These are phyloP conservation scores for Paraplagusia blochii DNA, from an alignment of 2,113 vertebrate genomes.

Conservation along the genomic window DNA sequence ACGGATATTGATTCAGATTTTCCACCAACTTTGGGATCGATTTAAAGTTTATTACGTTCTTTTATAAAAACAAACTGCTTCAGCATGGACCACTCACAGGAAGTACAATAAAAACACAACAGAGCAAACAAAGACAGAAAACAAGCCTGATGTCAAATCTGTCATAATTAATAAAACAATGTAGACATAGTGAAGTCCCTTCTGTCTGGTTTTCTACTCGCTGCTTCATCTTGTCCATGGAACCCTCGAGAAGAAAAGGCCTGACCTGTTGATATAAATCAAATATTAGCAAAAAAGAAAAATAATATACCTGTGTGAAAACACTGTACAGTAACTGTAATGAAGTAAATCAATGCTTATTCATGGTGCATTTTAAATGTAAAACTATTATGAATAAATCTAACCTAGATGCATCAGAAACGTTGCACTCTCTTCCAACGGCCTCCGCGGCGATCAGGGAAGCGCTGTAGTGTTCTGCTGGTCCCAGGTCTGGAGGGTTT, in stretches of 20 bases:
- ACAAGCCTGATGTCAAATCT: not conserved
- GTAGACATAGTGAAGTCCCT: not conserved
- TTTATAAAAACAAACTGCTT: slow-evolving; percentile 73
- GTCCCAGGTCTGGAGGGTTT: slow-evolving; percentile 78
- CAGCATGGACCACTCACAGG: slow-evolving; percentile 62
- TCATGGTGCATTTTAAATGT: no score
- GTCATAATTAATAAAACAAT: slow-evolving; percentile 44
- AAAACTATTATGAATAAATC: no score
- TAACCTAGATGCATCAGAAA: no score
- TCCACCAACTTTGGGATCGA: slow-evolving; percentile 43
- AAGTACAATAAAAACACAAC: slow-evolving; percentile 42
- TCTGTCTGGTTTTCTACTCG: slow-evolving; percentile 20
- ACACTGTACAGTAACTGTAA: not conserved
- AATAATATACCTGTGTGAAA: slow-evolving; percentile 9
- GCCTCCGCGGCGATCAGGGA: slow-evolving; percentile 82
- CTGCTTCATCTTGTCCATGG: slow-evolving; percentile 81
- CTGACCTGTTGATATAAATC: slow-evolving; percentile 68
- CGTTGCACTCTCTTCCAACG: slow-evolving; percentile 76
- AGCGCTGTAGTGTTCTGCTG: slow-evolving; percentile 85
- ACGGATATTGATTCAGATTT: slow-evolving; percentile 42
- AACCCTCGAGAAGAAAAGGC: slow-evolving; percentile 59
- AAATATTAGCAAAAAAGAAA: not conserved
- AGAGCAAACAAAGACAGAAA: slow-evolving; percentile 17
- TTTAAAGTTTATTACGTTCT: slow-evolving; percentile 82
- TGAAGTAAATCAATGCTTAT: not conserved